Base-by-base conservation (phyloP, 2,113 vertebrate genomes). In the Accipiter cooperii region DNA sequence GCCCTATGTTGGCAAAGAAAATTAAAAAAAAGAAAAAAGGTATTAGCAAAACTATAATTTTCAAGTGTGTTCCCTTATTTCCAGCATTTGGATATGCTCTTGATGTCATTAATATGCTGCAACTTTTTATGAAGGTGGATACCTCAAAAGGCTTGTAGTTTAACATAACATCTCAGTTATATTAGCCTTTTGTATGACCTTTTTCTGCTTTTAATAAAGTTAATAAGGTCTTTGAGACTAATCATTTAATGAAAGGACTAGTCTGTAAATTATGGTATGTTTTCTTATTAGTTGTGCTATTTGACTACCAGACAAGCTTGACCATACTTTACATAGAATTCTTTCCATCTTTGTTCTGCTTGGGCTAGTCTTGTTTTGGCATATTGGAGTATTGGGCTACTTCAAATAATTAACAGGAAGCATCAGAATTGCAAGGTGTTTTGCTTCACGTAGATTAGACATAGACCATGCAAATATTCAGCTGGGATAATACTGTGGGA, bases 141-240 rank as follows among this genome's bases (percentile, higher is more conserved):
- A 78, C 63, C 58, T 95, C 95, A 73, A 95, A 96, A 90, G 36
- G 17, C 84, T 87, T 19, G 17, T 52, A 65, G 84, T 93, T 86
- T 92, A 88, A 49, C 49, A 40, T 42, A 71, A 22, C 57, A 49
- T 77, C 78, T 83, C 66, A 73, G 44, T 90, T 93, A 40, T 71
- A 82, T 92, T 96, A 89, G 40, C 65, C 69, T 87, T 84, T 91
- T 52, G 25, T 66, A 47, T 93, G 69, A 93, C 93, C 66, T 92
- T 89, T 89, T 40, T 42, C 42, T 90, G 17, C 24, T 94, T 82
- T 79, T 76, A 93, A 73, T 86, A 40, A 40, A 34, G 29, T 73
- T 86, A 79, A 83, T 84, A 68, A 91, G 49, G 44, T 83, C 57
- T 80, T 93, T 76, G 46, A 93, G 52, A 76, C 22, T 73, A 61